phyloP scores from a whole-genome alignment of 2,888 invertebrate genomes.

The Chymomyza fuscimana region DNA sequence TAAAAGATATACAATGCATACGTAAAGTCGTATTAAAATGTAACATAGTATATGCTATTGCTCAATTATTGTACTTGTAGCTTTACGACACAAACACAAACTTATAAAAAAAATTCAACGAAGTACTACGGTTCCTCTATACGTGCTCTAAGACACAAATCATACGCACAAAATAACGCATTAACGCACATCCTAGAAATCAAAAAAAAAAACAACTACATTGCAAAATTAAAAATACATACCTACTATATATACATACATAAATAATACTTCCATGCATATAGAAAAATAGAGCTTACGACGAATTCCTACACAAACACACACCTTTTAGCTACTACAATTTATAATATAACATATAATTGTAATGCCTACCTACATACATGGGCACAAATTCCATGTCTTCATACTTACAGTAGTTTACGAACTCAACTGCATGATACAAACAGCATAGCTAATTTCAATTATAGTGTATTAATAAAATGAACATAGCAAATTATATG shows the following conservation, averaged over 20 bases:
- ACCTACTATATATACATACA: constrained; percentile 30
- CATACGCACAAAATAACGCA: constrained; percentile 12
- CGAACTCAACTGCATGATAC: background rate
- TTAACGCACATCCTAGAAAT: constrained; percentile 10
- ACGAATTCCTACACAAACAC: constrained; percentile 51
- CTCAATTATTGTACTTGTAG: constrained; percentile 59
- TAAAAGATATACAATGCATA: background rate
- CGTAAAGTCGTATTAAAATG: background rate
- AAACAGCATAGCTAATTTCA: constrained; percentile 8
- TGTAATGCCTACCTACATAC: background rate
- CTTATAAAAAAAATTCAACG: constrained; percentile 36
- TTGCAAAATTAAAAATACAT: background rate
- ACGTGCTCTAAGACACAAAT: constrained; percentile 30
- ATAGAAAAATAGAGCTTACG: constrained; percentile 65
- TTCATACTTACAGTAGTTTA: constrained; percentile 1
- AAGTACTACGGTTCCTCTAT: constrained; percentile 55
- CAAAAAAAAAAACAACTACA: constrained; percentile 15
- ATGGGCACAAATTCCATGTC: background rate
- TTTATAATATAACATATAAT: background rate
- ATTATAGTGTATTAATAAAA: background rate
- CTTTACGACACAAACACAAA: constrained; percentile 36
- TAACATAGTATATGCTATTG: constrained; percentile 33
- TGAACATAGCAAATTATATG: background rate
- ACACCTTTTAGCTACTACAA: constrained; percentile 11
- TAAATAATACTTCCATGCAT: constrained; percentile 33